These are phyloP conservation scores for Ambastaia sidthimunki DNA, from an alignment of 2,797 vertebrate genomes.

Conservation along the genomic window DNA sequence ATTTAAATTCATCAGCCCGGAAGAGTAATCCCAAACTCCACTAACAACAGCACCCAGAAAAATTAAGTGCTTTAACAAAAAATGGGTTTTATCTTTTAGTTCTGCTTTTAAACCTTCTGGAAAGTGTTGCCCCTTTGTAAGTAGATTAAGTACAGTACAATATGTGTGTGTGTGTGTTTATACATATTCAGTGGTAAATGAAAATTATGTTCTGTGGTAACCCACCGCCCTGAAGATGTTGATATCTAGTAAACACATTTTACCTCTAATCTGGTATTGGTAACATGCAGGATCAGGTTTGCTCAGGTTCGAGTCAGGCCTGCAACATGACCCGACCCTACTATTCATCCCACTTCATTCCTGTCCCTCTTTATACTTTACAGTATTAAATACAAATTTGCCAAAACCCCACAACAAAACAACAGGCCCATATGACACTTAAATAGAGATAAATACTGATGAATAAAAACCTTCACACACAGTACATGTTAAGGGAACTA, in stretches of 20 bases:
- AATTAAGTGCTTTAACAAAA: background rate
- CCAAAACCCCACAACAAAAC: background rate
- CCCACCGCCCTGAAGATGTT: background rate
- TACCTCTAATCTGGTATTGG: background rate
- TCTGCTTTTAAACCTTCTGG: background rate
- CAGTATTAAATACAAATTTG: too few species aligned
- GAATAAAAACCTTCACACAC: background rate
- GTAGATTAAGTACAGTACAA: background rate
- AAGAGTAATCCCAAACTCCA: background rate
- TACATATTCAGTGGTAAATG: background rate
- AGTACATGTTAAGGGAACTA: conserved; percentile 28
- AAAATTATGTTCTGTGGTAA: background rate
- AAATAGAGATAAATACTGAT: background rate
- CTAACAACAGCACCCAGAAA: background rate
- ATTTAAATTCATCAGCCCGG: background rate
- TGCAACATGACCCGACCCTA: too few species aligned
- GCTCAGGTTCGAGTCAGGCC: too few species aligned
- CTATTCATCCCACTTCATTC: too few species aligned
- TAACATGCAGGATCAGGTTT: too few species aligned
- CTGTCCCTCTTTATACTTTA: too few species aligned
- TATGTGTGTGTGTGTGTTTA: conserved; percentile 1
- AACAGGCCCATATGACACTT: too few species aligned
- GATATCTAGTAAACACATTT: background rate
- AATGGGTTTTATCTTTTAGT: background rate
- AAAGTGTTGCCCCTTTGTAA: background rate